These are phyloP conservation scores for Danionella dracula DNA, from an alignment of 2,797 vertebrate species.

Conservation along the genomic window DNA sequence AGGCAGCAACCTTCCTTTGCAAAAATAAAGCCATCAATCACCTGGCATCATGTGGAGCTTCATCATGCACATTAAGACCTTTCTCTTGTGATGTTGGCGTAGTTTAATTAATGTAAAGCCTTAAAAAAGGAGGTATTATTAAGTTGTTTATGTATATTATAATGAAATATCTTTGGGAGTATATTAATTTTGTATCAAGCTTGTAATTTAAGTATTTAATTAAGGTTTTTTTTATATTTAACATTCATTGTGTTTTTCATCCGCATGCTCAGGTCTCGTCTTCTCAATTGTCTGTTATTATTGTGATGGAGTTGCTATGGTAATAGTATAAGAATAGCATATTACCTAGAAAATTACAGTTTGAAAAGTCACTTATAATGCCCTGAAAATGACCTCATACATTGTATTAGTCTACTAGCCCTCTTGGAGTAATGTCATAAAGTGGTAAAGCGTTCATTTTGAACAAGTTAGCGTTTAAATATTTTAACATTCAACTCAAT, in stretches of 20 bases:
- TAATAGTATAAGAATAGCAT: conserved; percentile 6
- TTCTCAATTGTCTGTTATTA: conserved; percentile 3
- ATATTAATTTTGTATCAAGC: too few species aligned
- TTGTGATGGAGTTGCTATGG: conserved; percentile 30
- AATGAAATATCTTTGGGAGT: neutral
- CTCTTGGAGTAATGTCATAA: neutral
- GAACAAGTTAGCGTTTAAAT: neutral
- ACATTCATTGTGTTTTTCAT: neutral
- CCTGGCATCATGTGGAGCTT: neutral
- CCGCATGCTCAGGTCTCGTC: conserved; percentile 3
- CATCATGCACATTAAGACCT: conserved; percentile 1
- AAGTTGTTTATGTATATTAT: too few species aligned
- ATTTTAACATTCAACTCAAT: neutral
- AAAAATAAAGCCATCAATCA: conserved; percentile 6
- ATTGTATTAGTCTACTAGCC: neutral
- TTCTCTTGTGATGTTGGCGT: conserved; percentile 3
- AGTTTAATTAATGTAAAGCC: neutral
- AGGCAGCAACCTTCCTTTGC: neutral
- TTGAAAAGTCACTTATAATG: conserved; percentile 7
- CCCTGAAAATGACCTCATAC: neutral
- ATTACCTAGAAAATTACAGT: conserved; percentile 26
- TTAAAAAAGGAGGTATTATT: too few species aligned
- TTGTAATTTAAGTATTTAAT: too few species aligned
- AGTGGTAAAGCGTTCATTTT: neutral
- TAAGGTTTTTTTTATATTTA: neutral